Evolutionary conservation across 2,888 invertebrate species (phyloP), one percentile per base, ranked within the genome.

Genomic region (Choreutis nemorana): DNA sequence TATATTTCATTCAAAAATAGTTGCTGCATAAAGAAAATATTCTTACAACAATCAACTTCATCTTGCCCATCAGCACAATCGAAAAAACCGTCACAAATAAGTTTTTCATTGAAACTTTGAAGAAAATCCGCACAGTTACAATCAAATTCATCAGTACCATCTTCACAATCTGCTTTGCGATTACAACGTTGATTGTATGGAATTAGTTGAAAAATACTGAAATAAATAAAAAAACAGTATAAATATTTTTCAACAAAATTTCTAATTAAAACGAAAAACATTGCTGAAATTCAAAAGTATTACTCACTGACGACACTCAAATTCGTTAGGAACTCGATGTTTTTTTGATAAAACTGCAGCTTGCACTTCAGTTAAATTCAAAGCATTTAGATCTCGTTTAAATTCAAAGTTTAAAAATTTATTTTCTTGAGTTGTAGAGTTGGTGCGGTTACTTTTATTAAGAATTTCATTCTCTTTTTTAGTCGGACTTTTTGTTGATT

Each of bases 1-100:
- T n/a, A 23, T 20, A 13, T 8, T 8, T n/a, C n/a, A n/a, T n/a
- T n/a, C n/a, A n/a, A n/a, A n/a, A n/a, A n/a, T n/a, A n/a, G n/a
- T n/a, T n/a, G n/a, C n/a, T n/a, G n/a, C n/a, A n/a, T n/a, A 5
- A 13, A 3, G 5, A 10, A 26, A 27, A 18, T 14, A 29, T 37
- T 65, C 81, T 79, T 75, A 90, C 89, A 78, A 53, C 92, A 92
- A 45, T 85, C 67, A 15, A 67, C 52, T 68, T 93, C 93, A 54
- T 93, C 93, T 8, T 84, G 83, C n/a, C 80, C 66, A 68, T 91
- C 90, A 23, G 68, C 66, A 49, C 92, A 92, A 50, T 93, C 90
- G 3, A 83, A 66, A 35, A 83, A 72, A 11, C 89, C 90, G 59
- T 93, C 87, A 56, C 93, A 93, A 36, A 92, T 72, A 0, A 87